These are phyloP conservation scores for Characodon lateralis DNA, from an alignment of 2,797 vertebrate species.

Conservation along the genomic window DNA sequence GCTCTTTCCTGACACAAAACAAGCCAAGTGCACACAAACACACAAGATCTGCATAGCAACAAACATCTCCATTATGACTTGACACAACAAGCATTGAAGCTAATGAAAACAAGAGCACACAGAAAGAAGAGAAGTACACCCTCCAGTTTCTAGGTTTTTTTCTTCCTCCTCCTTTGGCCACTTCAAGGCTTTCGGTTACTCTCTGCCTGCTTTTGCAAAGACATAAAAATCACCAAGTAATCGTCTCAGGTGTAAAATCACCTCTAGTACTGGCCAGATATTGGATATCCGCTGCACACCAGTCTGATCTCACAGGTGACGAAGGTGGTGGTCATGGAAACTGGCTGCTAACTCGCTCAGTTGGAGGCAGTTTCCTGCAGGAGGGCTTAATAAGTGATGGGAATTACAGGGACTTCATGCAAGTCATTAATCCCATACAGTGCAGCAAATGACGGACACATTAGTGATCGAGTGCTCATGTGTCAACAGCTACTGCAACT, in stretches of 20 bases:
- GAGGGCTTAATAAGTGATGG: conserved; percentile 56
- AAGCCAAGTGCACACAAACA: conserved; percentile 34
- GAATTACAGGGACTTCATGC: conserved; percentile 8
- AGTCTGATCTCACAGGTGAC: conserved; percentile 62
- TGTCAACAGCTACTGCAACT: conserved; percentile 22
- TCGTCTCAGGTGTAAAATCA: conserved; percentile 62
- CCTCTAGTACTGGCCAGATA: conserved; percentile 50
- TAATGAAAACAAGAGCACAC: conserved; percentile 43
- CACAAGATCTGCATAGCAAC: conserved; percentile 13
- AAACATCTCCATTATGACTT: conserved; percentile 28
- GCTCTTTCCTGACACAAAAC: conserved; percentile 30
- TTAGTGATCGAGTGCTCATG: conserved; percentile 27
- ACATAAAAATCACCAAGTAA: conserved; percentile 46
- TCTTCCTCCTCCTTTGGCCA: conserved; percentile 24
- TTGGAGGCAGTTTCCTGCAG: conserved; percentile 55
- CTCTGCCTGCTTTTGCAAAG: conserved; percentile 17
- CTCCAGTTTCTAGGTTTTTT: conserved; percentile 46
- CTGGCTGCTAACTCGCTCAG: conserved; percentile 52
- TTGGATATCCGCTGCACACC: conserved; percentile 48
- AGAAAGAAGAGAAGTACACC: conserved; percentile 54
- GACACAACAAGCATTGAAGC: conserved; percentile 62
- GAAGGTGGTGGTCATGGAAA: conserved; percentile 75
- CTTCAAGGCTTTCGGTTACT: conserved; percentile 22
- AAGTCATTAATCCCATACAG: conserved; percentile 18
- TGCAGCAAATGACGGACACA: conserved; percentile 11